A percentile compares a stretch with the other conserved stretches of the same genome.
Conservation (phyloP, 2,113 vertebrate genomes). For the Hucho hucho region DNA sequence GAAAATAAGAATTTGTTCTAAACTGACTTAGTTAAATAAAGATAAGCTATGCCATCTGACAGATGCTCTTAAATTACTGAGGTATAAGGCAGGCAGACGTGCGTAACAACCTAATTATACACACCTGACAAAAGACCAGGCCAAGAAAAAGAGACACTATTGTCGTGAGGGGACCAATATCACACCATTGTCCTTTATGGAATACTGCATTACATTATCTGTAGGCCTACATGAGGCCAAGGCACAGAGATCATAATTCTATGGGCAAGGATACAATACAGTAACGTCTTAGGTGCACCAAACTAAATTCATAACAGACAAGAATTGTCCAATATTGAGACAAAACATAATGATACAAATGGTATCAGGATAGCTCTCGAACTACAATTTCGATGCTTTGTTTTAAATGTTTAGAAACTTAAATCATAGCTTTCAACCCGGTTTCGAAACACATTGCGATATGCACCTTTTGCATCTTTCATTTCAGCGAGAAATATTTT, state of each 20-base stretch:
- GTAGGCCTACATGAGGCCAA: no score
- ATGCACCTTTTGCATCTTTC: no score
- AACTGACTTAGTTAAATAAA: no score
- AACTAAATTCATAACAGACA: background rate
- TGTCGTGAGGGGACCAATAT: background rate
- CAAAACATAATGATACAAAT: background rate
- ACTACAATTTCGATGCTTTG: no score
- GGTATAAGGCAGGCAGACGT: slow-evolving; percentile 3
- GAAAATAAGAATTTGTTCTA: no score
- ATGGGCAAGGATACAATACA: background rate
- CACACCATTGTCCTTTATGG: background rate
- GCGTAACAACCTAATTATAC: slow-evolving; percentile 14
- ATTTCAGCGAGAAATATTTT: no score
- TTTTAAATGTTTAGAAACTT: no score
- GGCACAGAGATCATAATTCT: background rate
- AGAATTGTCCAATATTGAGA: background rate
- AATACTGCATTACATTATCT: background rate
- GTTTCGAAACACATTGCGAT: no score
- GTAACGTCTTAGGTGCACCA: background rate
- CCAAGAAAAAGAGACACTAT: background rate
- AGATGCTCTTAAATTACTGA: slow-evolving; percentile 20
- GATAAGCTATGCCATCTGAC: background rate
- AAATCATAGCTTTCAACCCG: no score
- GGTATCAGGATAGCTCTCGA: background rate
- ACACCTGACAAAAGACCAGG: slow-evolving; percentile 8